Conservation (phyloP, 2,113 vertebrate species). For the Calypte anna region DNA sequence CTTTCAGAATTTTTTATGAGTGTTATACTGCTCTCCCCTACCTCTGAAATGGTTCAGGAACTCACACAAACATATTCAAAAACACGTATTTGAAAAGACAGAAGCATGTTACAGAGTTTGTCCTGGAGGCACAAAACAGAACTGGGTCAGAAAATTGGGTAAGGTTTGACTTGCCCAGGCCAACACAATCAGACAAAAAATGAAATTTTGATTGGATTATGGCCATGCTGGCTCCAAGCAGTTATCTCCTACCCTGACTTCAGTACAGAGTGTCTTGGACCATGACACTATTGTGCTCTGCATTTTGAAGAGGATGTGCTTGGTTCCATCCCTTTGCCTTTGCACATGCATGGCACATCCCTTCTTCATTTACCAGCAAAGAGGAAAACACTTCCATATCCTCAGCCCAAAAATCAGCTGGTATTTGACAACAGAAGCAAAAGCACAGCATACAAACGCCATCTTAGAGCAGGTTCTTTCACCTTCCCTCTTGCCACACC, state of each 20-base stretch:
- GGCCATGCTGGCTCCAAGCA: neutral
- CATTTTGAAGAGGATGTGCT: neutral
- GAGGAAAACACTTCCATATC: neutral
- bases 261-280: neutral
- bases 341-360: fast-evolving
- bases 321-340: neutral
- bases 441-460: neutral
- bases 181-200: slow-evolving; percentile 46
- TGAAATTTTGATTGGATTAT: slow-evolving; percentile 39
- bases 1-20: neutral
- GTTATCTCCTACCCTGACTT: neutral
- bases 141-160: slow-evolving; percentile 56
- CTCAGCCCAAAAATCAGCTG: neutral
- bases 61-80: neutral
- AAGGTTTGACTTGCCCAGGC: slow-evolving; percentile 39
- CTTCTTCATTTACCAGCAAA: neutral
- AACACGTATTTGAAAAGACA: neutral
- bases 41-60: neutral
- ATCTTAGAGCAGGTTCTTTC: neutral
- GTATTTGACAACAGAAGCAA: neutral
- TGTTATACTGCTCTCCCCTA: neutral
- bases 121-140: slow-evolving; percentile 47
- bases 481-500: neutral
- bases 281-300: neutral
- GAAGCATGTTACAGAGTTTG: slow-evolving; percentile 3